Evolutionary conservation across 2,888 invertebrate species (phyloP), one percentile per base, ranked within the genome.

Genomic region (Osedax frankpressi): DNA sequence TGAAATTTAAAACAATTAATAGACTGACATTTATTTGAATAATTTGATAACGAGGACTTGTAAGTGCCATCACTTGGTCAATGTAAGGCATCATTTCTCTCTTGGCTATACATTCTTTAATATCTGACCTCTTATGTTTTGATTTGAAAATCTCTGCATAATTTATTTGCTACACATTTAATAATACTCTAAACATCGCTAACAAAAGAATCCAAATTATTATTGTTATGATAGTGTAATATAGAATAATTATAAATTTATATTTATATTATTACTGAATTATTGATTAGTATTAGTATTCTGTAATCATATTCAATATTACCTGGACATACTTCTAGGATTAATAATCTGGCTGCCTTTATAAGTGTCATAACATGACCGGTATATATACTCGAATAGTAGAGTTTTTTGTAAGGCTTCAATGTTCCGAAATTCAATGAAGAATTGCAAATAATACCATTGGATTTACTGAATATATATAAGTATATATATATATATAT

Each of bases 91-190:
- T 44, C 19, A 44, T 68, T 3, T 24, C 29, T 14, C 29, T 59
- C 14, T 71, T 73, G 2, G 28, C 28, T 6, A 78, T 11, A 62
- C 78, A 78, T 2, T 19, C 3, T 44, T 19, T 68, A 6, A 76
- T 44, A 6, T 44, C 44, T 11, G 6, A 6, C 19, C 44, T 6
- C 11, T 19, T 44, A 19, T 44, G 44, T 44, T 19, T 44, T 19
- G 11, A 44, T 19, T 44, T 19, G 44, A 44, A 44, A 11, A 44
- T 11, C 19, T 44, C 44, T 44, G 19, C 19, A 44, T 44, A 11
- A 44, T 44, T 44, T 44, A 19, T 44, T 11, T 44, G 19, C 44
- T 6, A 11, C 44, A 44, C 6, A 44, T 44, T 44, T 44, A 44
- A 44, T 44, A 44, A 44, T 44, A 19, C 44, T 44, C 6, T 44